Percentiles rank a stretch among this genome's conserved stretches.
phyloP scores from a whole-genome alignment of 2,113 vertebrate species.

The Dipodomys spectabilis region DNA sequence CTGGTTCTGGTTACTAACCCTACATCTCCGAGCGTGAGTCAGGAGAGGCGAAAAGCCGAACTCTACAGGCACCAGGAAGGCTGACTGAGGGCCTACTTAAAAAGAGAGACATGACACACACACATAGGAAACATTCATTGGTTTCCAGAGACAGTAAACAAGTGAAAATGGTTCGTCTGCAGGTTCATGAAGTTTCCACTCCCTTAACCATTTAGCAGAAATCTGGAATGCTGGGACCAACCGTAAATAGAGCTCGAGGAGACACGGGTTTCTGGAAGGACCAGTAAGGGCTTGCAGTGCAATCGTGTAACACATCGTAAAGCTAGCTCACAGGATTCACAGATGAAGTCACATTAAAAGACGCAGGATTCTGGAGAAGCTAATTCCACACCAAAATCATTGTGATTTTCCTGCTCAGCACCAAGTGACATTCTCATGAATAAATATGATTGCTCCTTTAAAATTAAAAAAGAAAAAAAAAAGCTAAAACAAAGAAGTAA shows the following conservation, averaged over 20 bases:
- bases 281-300: constrained; percentile 49
- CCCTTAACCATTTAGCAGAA: constrained; percentile 48
- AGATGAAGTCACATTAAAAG: constrained; percentile 59
- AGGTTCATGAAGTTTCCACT: constrained; percentile 61
- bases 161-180: constrained; percentile 52
- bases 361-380: constrained; percentile 23
- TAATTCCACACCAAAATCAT: constrained; percentile 28
- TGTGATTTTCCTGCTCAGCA: constrained; percentile 74
- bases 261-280: constrained; percentile 62
- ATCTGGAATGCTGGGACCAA: constrained; percentile 74
- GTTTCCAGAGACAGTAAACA: constrained; percentile 49
- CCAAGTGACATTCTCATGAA: constrained; percentile 70
- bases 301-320: constrained; percentile 46
- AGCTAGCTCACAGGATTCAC: constrained; percentile 65
- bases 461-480: constrained; percentile 61
- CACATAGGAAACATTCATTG: background rate
- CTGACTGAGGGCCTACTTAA: constrained; percentile 54
- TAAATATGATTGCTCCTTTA: constrained; percentile 79
- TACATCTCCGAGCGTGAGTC: constrained; percentile 74
- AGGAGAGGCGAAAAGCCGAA: constrained; percentile 78
- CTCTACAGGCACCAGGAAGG: constrained; percentile 63
- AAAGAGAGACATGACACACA: background rate
- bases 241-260: constrained; percentile 75
- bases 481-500: constrained; percentile 63
- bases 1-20: constrained; percentile 66